A percentile compares a stretch with the other conserved stretches of the same genome.
Conservation (phyloP, 2,888 invertebrate genomes). For the Sympetrum striolatum region DNA sequence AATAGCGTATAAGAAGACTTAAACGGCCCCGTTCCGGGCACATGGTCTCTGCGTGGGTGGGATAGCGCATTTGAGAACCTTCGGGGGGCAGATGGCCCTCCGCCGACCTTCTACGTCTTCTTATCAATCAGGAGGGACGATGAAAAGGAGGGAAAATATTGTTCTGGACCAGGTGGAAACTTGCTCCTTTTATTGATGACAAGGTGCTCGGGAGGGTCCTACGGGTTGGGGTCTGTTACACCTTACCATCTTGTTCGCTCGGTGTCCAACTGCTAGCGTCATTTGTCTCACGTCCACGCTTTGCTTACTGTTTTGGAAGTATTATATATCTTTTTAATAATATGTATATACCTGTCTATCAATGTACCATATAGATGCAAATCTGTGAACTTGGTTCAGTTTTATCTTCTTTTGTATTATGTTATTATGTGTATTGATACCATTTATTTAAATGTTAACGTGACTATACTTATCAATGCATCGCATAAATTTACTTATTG, state of each 20-base stretch:
- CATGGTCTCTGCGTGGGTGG: background rate
- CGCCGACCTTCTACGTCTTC: slow-evolving; percentile 24
- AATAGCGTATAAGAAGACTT: background rate
- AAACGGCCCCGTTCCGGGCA: background rate
- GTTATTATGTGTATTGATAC: too few species aligned
- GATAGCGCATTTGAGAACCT: background rate
- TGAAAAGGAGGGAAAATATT: background rate
- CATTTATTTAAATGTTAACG: too few species aligned
- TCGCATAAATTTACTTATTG: too few species aligned
- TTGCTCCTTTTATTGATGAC: slow-evolving; percentile 20
- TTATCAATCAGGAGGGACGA: slow-evolving; percentile 21
- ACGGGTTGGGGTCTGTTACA: background rate
- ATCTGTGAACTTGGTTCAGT: too few species aligned
- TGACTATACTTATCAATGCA: too few species aligned
- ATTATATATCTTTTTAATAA: too few species aligned
- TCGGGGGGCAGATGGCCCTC: slow-evolving; percentile 22
- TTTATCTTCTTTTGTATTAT: too few species aligned
- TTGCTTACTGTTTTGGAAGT: too few species aligned
- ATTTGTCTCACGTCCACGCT: too few species aligned
- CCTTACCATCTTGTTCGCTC: background rate
- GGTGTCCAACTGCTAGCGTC: too few species aligned
- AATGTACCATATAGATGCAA: too few species aligned
- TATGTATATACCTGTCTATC: too few species aligned
- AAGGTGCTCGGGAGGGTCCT: background rate
- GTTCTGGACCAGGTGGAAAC: slow-evolving; percentile 35